These are phyloP conservation scores for Tenthredo scrophulariae DNA, from an alignment of 2,888 invertebrate species.

Conservation along the genomic window DNA sequence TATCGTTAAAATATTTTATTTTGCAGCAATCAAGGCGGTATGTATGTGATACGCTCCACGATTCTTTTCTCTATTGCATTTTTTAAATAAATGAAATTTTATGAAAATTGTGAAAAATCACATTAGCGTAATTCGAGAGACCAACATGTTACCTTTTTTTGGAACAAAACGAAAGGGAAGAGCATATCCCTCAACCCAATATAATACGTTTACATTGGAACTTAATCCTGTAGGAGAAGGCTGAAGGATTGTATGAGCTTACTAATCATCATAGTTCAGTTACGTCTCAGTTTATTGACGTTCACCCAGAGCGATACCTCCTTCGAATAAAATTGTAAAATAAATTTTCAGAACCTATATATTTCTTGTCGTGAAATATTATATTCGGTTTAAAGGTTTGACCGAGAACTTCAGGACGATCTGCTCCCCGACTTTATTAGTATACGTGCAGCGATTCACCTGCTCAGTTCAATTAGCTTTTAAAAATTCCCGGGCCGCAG, in stretches of 20 bases:
- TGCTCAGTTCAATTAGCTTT: conserved; percentile 16
- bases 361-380: not conserved
- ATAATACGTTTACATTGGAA: not conserved
- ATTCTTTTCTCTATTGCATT: no score
- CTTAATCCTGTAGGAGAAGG: not conserved
- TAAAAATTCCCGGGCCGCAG: conserved; percentile 25
- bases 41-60: no score
- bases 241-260: not conserved
- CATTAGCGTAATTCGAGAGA: no score
- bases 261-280: not conserved
- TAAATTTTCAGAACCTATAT: not conserved
- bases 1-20: no score
- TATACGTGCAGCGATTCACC: conserved; percentile 39
- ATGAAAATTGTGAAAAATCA: no score
- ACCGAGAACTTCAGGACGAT: conserved; percentile 47
- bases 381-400: not conserved
- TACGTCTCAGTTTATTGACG: not conserved
- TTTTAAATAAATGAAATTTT: no score
- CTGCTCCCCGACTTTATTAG: not conserved
- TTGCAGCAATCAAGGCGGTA: no score
- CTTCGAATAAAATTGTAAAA: not conserved
- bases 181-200: not conserved
- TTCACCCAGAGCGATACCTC: not conserved
- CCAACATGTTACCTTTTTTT: not conserved
- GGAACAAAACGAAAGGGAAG: not conserved